phyloP scores from a whole-genome alignment of 2,113 vertebrate genomes.

The Delphinapterus leucas region DNA sequence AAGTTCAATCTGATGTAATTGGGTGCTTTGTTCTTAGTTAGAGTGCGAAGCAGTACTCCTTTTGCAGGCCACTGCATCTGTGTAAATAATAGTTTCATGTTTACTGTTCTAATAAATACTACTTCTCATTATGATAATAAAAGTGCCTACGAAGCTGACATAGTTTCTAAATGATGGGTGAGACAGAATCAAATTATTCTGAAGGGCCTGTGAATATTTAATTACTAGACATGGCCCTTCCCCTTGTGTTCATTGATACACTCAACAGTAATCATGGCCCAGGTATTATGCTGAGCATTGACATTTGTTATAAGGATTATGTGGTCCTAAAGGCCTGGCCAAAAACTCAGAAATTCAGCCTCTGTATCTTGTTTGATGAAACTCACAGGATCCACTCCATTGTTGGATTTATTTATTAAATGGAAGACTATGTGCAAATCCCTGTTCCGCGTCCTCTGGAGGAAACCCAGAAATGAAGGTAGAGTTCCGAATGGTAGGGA shows the following conservation, averaged over 20 bases:
- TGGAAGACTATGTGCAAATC: constrained; percentile 9
- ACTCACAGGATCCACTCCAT: not conserved
- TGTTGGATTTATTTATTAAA: constrained; percentile 32
- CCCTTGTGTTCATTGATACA: not conserved
- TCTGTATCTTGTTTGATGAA: not conserved
- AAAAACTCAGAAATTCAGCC: constrained; percentile 12
- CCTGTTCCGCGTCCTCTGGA: not conserved
- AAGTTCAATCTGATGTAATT: constrained; percentile 41
- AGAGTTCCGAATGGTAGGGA: constrained; percentile 41
- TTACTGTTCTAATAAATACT: constrained; percentile 45
- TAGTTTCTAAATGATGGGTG: constrained; percentile 3
- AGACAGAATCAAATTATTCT: constrained; percentile 42
- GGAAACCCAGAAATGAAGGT: constrained; percentile 56
- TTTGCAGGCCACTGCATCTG: not conserved
- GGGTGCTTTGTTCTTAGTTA: constrained; percentile 69
- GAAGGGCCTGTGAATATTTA: constrained; percentile 23
- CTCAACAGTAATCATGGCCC: not conserved
- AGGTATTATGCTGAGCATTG: not conserved
- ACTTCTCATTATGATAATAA: constrained; percentile 17
- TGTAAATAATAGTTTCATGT: constrained; percentile 28
- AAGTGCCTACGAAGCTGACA: constrained; percentile 21
- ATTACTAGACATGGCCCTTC: not conserved
- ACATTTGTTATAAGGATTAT: not conserved
- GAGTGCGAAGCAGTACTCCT: not conserved
- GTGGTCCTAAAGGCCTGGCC: not conserved